Base-by-base conservation (phyloP, 2,888 invertebrate species). In the Quadroppia sp. region DNA sequence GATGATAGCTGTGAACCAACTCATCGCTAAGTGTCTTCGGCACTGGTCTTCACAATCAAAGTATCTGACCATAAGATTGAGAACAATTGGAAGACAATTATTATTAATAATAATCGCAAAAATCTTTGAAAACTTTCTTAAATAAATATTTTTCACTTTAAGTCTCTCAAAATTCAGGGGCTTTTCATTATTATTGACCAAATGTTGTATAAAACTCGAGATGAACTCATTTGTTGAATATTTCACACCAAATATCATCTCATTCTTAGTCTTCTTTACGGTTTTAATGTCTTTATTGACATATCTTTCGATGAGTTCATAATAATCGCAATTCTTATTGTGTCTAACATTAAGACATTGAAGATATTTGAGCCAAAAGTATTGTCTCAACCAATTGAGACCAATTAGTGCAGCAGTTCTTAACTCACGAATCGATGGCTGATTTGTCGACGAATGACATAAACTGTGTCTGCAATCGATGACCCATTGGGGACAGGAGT, bases 401-500 rank as follows among this genome's bases (percentile, higher is more conserved):
- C 67, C 67, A 67, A 67, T 40, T 2, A 36, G 40, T 25, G 67
- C n/a, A 2, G 67, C 40, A 23, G 30, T 67, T n/a, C 67, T 36
- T 3, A 67, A 23, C 40, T 67, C 40, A 9, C 42, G 15, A 1
- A 67, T 67, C 23, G 67, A 40, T 13, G 67, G 67, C 42, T 67
- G 67, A 20, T 36, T 40, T 1, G 11, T 13, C 1, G 67, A 36
- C 0, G 40, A 40, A 20, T 67, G 67, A 23, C 67, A 67, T 17
- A 67, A 32, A 42, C 17, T 42, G 15, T 67, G 67, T 42, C 67
- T 30, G 20, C 67, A 67, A 40, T 67, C 67, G 23, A 67, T 67
- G 40, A 67, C 23, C 67, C 67, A 67, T 67, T 67, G 67, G 4
- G 67, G 67, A 67, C 67, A 67, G n/a, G 67, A 67, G 42, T 67